Evolutionary conservation across 2,888 invertebrate genomes (phyloP).

Genomic region (Drosophila fulvimacula): DNA sequence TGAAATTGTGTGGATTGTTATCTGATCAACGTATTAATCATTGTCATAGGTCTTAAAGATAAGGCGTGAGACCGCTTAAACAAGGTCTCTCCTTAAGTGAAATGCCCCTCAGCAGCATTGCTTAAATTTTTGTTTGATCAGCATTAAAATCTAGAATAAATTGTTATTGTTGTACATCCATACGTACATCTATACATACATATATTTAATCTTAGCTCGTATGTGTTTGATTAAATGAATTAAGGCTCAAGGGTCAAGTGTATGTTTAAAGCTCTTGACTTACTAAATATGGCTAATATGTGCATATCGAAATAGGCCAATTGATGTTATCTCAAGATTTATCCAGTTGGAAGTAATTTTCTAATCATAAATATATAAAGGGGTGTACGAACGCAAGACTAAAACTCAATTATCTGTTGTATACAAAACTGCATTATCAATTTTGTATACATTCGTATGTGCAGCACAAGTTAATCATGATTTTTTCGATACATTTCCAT

Average conservation of each 20-base stretch:
- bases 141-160: conserved; percentile 2
- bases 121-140: conserved; percentile 2
- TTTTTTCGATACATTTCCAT: conserved; percentile 4
- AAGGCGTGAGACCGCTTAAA: background rate
- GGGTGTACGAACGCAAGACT: background rate
- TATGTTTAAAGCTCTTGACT: background rate
- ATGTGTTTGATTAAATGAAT: background rate
- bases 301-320: background rate
- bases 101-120: background rate
- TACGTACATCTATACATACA: background rate
- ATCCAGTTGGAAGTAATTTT: background rate
- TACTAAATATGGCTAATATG: background rate
- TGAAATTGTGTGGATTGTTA: background rate
- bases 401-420: background rate
- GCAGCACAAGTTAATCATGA: background rate
- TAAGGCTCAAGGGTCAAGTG: conserved; percentile 10
- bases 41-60: conserved; percentile 13
- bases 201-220: background rate
- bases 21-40: conserved; percentile 8
- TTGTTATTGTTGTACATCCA: background rate
- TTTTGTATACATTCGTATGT: background rate
- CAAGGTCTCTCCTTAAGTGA: background rate
- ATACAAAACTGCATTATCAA: background rate
- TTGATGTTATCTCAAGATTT: conserved; percentile 5
- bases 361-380: background rate